These are phyloP conservation scores for Huso huso DNA, from an alignment of 2,797 vertebrate species.

Conservation along the genomic window DNA sequence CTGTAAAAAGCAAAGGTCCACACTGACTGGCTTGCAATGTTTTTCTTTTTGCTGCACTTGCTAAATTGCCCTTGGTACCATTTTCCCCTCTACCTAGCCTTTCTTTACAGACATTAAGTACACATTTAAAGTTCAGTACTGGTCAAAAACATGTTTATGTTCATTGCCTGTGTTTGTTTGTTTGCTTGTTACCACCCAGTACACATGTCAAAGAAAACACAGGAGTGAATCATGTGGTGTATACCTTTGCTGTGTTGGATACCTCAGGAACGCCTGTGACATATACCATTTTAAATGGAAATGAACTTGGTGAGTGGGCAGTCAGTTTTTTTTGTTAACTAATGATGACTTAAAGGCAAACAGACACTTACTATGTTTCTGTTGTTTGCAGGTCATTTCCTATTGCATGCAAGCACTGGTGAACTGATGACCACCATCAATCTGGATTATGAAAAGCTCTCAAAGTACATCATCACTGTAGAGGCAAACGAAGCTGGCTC, in stretches of 20 bases:
- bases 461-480: constrained; percentile 36
- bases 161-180: too few species aligned
- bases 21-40: too few species aligned
- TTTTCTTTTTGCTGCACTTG: too few species aligned
- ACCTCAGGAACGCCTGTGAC: constrained; percentile 8
- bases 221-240: constrained; percentile 30
- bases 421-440: constrained; percentile 38
- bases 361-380: not conserved
- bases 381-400: constrained; percentile 36
- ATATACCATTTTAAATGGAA: constrained; percentile 38
- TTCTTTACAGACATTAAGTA: too few species aligned
- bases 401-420: constrained; percentile 32
- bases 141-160: too few species aligned
- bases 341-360: constrained; percentile 3
- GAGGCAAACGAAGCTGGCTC: constrained; percentile 22
- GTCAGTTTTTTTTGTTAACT: not conserved
- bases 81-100: too few species aligned
- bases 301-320: constrained; percentile 42
- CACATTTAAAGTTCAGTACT: too few species aligned
- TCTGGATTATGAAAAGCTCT: constrained; percentile 34
- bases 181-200: not conserved
- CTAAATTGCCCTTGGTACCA: too few species aligned
- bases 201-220: constrained; percentile 21
- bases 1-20: too few species aligned
- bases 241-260: constrained; percentile 24